phyloP scores from a whole-genome alignment of 2,888 invertebrate species.

The Ophonus ardosiacus region DNA sequence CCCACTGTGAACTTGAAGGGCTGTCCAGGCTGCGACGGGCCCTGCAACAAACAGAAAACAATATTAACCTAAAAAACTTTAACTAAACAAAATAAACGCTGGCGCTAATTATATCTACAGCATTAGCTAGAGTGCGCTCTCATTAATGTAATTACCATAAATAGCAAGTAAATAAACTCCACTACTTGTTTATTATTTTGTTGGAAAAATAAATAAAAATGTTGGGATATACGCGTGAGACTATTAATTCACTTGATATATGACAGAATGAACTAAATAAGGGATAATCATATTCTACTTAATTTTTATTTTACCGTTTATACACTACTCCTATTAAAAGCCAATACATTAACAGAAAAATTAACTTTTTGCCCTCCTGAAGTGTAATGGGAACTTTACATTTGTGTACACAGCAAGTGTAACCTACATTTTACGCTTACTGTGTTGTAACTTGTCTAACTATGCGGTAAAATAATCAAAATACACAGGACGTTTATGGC shows the following conservation, averaged over 20 bases:
- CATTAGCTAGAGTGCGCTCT: not conserved
- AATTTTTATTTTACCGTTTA: too few relatives aligned
- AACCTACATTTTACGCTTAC: too few relatives aligned
- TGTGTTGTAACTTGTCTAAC: too few relatives aligned
- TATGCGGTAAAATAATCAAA: too few relatives aligned
- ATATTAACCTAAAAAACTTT: not conserved
- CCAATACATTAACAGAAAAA: too few relatives aligned
- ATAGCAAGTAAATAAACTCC: not conserved
- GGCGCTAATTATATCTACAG: not conserved
- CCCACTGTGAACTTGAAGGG: constrained; percentile 96
- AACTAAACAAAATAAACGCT: not conserved
- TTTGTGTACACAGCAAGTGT: too few relatives aligned
- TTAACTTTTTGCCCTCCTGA: too few relatives aligned
- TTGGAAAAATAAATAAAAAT: not conserved
- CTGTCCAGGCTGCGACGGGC: constrained; percentile 92
- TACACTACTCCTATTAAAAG: too few relatives aligned
- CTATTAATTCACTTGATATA: not conserved
- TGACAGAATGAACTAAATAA: not conserved
- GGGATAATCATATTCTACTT: not conserved
- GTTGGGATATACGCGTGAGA: not conserved
- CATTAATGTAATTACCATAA: not conserved
- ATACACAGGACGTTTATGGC: too few relatives aligned
- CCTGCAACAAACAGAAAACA: constrained; percentile 79
- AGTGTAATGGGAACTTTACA: too few relatives aligned
- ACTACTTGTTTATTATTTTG: not conserved